Percentiles rank a stretch among this genome's conserved stretches.
Conservation (phyloP, 1,140 invertebrate species). For the Drosophila sechellia region DNA sequence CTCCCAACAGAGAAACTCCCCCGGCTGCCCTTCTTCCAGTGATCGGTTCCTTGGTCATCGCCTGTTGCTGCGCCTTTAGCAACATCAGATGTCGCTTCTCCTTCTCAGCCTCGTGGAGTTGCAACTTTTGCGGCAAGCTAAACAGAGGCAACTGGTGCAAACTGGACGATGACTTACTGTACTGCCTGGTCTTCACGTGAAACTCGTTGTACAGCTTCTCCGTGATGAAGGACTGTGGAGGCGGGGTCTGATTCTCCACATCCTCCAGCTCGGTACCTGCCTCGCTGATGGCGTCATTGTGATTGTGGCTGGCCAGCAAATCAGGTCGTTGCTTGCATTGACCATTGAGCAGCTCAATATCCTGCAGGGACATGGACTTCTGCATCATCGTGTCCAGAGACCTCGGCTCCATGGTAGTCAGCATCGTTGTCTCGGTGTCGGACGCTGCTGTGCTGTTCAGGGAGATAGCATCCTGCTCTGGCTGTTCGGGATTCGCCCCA, state of each 20-base stretch:
- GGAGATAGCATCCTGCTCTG: constrained; percentile 47
- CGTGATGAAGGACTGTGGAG: constrained; percentile 87
- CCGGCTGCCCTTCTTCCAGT: constrained; percentile 74
- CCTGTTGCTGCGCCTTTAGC: constrained; percentile 56
- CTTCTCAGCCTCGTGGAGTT: constrained; percentile 66
- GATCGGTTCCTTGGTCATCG: constrained; percentile 54
- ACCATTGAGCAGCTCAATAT: constrained; percentile 74
- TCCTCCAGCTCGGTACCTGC: constrained; percentile 76
- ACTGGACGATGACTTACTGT: constrained; percentile 87
- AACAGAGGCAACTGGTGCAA: constrained; percentile 85
- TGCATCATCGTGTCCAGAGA: constrained; percentile 65
- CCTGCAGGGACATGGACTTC: constrained; percentile 80
- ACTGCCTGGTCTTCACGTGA: constrained; percentile 87
- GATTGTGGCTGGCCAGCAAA: constrained; percentile 56
- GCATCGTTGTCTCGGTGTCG: constrained; percentile 74
- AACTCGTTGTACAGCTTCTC: constrained; percentile 87
- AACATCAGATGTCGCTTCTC: constrained; percentile 62
- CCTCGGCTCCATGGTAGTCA: constrained; percentile 73
- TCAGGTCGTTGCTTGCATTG: constrained; percentile 68
- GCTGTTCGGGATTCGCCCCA: constrained; percentile 65
- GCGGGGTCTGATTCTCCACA: constrained; percentile 73
- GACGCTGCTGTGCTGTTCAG: constrained; percentile 60
- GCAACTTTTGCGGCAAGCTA: constrained; percentile 77
- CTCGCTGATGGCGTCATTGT: constrained; percentile 73
- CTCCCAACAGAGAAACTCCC: constrained; percentile 70